These are phyloP conservation scores for Pogonomyrmex barbatus DNA, from an alignment of 1,140 invertebrate species.

Conservation along the genomic window DNA sequence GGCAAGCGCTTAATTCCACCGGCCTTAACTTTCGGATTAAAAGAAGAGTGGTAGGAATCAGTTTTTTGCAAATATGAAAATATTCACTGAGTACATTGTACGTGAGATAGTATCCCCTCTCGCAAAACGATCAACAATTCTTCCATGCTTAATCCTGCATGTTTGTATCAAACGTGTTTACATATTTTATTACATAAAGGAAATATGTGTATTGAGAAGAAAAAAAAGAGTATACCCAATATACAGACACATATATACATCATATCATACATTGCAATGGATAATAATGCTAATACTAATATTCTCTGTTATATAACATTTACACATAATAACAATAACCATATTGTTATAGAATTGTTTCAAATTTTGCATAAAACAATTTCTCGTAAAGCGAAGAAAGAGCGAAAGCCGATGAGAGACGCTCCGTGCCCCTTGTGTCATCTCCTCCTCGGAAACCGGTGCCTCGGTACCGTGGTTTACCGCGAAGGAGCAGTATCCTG, in stretches of 20 bases:
- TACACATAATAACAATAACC: background rate
- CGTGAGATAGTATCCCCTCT: background rate
- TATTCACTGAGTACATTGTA: background rate
- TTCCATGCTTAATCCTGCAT: background rate
- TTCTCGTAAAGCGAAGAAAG: background rate
- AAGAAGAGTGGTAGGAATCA: constrained; percentile 1
- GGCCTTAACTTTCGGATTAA: constrained; percentile 64
- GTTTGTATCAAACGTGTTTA: background rate
- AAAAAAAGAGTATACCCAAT: background rate
- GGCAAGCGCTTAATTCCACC: constrained; percentile 34
- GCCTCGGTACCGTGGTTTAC: constrained; percentile 53
- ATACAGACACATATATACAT: background rate
- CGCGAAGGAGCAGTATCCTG: constrained; percentile 80
- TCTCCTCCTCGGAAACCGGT: constrained; percentile 62
- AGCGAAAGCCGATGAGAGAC: background rate
- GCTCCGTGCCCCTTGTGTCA: background rate
- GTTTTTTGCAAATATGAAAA: constrained; percentile 13
- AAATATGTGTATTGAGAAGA: background rate
- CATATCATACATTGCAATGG: background rate
- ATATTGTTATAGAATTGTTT: background rate
- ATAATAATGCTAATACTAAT: background rate
- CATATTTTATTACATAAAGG: background rate
- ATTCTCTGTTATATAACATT: background rate
- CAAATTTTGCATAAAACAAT: background rate
- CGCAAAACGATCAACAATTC: background rate